These are phyloP conservation scores for Drosophila ezoana DNA, from an alignment of 2,888 invertebrate genomes.

Conservation along the genomic window DNA sequence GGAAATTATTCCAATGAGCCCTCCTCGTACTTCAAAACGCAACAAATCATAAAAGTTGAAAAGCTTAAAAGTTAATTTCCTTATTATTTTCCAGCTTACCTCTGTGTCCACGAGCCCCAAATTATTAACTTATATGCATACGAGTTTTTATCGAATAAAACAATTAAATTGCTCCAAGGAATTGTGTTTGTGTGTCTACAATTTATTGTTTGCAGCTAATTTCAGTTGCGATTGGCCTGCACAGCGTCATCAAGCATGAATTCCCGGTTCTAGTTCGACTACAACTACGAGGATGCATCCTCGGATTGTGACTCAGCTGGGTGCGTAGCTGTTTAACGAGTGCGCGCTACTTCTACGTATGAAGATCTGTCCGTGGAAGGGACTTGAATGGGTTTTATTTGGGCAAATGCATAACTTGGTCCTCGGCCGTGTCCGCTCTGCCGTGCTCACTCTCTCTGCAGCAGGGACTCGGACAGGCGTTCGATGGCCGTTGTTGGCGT, in stretches of 20 bases:
- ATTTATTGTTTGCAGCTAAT: slow-evolving; percentile 56
- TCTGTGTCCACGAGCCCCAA: not conserved
- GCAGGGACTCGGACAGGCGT: slow-evolving; percentile 73
- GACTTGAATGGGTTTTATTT: not conserved
- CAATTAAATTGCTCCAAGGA: slow-evolving; percentile 8
- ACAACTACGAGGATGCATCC: slow-evolving; percentile 47
- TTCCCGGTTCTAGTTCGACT: slow-evolving; percentile 6
- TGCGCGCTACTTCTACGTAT: slow-evolving; percentile 50
- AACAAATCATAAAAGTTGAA: slow-evolving; percentile 37
- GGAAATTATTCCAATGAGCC: slow-evolving; percentile 2
- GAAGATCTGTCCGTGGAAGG: not conserved
- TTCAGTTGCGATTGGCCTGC: slow-evolving; percentile 51
- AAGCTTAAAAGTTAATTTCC: slow-evolving; percentile 4
- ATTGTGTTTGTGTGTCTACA: slow-evolving; percentile 24
- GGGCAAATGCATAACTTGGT: slow-evolving; percentile 62
- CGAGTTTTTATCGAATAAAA: slow-evolving; percentile 31
- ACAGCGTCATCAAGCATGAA: slow-evolving; percentile 60
- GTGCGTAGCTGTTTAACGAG: slow-evolving; percentile 63
- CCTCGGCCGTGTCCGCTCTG: not conserved
- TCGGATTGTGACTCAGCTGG: slow-evolving; percentile 54
- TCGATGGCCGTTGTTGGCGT: slow-evolving; percentile 69
- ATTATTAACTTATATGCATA: slow-evolving; percentile 29
- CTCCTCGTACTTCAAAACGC: slow-evolving; percentile 33
- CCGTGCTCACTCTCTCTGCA: slow-evolving; percentile 62
- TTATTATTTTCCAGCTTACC: not conserved